Conservation (phyloP, 2,888 invertebrate species). For the Drosophila gaucha region DNA sequence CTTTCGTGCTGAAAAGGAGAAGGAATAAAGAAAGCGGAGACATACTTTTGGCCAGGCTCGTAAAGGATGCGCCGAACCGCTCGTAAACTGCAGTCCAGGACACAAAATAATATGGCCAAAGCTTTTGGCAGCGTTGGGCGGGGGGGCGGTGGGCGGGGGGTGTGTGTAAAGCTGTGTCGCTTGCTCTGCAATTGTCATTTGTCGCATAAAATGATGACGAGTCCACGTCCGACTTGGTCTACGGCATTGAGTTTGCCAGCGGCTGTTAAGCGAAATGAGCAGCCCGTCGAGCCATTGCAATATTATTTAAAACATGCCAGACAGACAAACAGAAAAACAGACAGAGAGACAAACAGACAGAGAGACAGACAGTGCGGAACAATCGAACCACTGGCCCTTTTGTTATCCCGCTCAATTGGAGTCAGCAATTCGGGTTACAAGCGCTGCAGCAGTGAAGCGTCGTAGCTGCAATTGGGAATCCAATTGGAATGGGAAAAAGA, state of each 20-base stretch:
- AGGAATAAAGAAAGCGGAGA: slow-evolving; percentile 1
- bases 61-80: slow-evolving; percentile 30
- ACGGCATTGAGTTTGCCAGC: slow-evolving; percentile 42
- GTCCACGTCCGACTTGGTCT: slow-evolving; percentile 28
- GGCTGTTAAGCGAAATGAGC: slow-evolving; percentile 70
- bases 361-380: slow-evolving; percentile 15
- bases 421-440: slow-evolving; percentile 32
- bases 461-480: background rate
- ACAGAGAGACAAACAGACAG: background rate
- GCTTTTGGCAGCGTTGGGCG: slow-evolving; percentile 8
- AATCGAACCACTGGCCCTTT: slow-evolving; percentile 42
- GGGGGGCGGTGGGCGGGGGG: background rate
- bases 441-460: slow-evolving; percentile 20
- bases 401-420: slow-evolving; percentile 53
- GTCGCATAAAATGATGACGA: slow-evolving; percentile 62
- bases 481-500: background rate
- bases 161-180: slow-evolving; percentile 50
- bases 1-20: background rate
- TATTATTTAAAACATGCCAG: slow-evolving; percentile 36
- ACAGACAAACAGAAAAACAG: background rate
- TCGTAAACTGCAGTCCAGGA: slow-evolving; percentile 48
- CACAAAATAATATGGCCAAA: slow-evolving; percentile 19
- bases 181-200: slow-evolving; percentile 78
- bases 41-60: slow-evolving; percentile 13
- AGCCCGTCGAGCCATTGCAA: slow-evolving; percentile 28